Evolutionary conservation across 2,113 vertebrate genomes (phyloP).

Genomic region (Orientallactaga bullata): DNA sequence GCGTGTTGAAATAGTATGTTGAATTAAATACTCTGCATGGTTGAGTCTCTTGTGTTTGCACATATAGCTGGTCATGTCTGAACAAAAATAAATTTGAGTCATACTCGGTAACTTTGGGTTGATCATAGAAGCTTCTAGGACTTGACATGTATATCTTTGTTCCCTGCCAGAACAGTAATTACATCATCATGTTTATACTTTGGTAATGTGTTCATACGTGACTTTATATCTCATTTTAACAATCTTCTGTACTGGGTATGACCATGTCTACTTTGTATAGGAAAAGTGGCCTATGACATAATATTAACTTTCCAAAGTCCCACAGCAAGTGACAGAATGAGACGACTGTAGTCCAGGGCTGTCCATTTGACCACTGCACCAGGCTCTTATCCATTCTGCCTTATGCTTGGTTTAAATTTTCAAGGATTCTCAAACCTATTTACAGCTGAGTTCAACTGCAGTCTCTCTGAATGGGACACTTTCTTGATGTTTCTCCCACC

Average conservation of each 20-base stretch:
- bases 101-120: conserved; percentile 6
- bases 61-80: background rate
- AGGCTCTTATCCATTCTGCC: background rate
- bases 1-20: background rate
- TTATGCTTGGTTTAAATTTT: background rate
- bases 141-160: background rate
- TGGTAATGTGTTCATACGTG: background rate
- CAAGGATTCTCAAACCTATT: background rate
- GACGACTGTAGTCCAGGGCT: background rate
- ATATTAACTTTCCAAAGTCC: background rate
- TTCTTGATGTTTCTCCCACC: background rate
- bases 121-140: background rate
- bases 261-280: background rate
- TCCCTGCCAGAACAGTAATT: background rate
- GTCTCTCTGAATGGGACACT: background rate
- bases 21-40: conserved; percentile 3
- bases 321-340: background rate
- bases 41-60: background rate
- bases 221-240: conserved; percentile 32
- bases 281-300: background rate
- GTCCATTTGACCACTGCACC: background rate
- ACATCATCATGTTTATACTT: background rate
- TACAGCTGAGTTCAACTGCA: background rate
- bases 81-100: conserved; percentile 40
- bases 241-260: background rate